Conservation (phyloP, 2,113 vertebrate species). For the Vulpes ferrilata region DNA sequence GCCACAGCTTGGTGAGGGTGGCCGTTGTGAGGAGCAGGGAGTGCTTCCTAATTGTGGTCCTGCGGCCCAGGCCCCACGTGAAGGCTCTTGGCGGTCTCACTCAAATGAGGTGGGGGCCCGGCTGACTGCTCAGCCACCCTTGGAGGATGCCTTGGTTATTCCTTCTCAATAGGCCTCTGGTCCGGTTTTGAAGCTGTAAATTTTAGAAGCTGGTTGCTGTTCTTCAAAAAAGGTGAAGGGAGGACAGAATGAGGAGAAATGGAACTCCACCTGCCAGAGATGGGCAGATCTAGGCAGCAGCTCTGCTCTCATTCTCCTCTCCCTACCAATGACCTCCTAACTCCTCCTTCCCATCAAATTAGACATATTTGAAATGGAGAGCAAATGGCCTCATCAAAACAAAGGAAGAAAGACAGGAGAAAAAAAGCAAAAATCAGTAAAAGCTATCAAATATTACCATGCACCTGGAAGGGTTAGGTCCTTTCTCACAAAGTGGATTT, state of each 20-base stretch:
- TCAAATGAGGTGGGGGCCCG: slow-evolving; percentile 77
- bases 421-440: background rate
- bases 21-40: slow-evolving; percentile 70
- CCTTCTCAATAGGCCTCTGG: slow-evolving; percentile 16
- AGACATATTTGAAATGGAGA: background rate
- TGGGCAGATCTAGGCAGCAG: too few relatives aligned
- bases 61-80: slow-evolving; percentile 77
- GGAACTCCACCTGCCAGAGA: background rate
- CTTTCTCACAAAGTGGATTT: background rate
- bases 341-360: background rate
- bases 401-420: background rate
- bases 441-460: background rate
- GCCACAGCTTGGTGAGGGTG: slow-evolving; percentile 21
- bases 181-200: slow-evolving; percentile 74
- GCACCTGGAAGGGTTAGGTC: background rate
- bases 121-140: slow-evolving; percentile 66
- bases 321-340: background rate
- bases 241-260: background rate
- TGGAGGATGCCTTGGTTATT: background rate
- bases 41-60: slow-evolving; percentile 72
- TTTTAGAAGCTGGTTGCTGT: slow-evolving; percentile 46
- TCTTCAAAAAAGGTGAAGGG: background rate
- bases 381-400: background rate
- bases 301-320: background rate
- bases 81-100: slow-evolving; percentile 78